Evolutionary conservation across 2,797 vertebrate species (phyloP), one percentile per base, ranked within the genome.

Genomic region (Bucorvus abyssinicus): DNA sequence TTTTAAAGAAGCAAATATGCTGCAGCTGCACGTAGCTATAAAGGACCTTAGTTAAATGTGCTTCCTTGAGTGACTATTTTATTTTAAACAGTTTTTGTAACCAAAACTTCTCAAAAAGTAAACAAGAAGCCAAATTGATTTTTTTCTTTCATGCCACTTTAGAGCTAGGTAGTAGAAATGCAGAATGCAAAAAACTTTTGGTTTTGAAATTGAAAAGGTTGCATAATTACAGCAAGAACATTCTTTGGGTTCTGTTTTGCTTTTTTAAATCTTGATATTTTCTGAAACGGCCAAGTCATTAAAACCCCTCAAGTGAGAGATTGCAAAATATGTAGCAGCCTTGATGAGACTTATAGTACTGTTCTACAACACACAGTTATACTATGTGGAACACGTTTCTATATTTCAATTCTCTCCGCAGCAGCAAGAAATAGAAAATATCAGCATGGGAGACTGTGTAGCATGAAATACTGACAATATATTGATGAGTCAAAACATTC

Each of bases 361-460:
- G 23, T 60, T 73, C 21, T 56, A 10, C 40, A 68, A 71, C 8
- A 85, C 14, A 17, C 29, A 67, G 10, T 13, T 91, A 78, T 56
- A 77, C 79, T 87, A 71, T 67, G 76, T 89, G 84, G 42, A 89
- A 85, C 56, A 73, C 11, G 42, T 5, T 65, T 78, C 17, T 90
- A 68, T 82, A 83, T 92, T 95, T 75, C 63, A 44, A 6, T 94
- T 96, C 53, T 91, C 26, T 82, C 70, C 68, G 55, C 50, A 84
- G 44, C 67, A 93, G 63, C 29, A 88, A 90, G 63, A 79, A 95
- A 89, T 40, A 84, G 52, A 82, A 79, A 79, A 79, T 87, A 87
- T 38, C 86, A 89, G 50, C 47, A 87, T 84, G 76, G 40, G 53
- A 91, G 45, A 70, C 27, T 84, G 70, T 70, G 55, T 89, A 75